Evolutionary conservation across 30 jellyfish, hydroid and myxozoan species (phyloP).

Genomic region (Turritopsis dohrnii): DNA sequence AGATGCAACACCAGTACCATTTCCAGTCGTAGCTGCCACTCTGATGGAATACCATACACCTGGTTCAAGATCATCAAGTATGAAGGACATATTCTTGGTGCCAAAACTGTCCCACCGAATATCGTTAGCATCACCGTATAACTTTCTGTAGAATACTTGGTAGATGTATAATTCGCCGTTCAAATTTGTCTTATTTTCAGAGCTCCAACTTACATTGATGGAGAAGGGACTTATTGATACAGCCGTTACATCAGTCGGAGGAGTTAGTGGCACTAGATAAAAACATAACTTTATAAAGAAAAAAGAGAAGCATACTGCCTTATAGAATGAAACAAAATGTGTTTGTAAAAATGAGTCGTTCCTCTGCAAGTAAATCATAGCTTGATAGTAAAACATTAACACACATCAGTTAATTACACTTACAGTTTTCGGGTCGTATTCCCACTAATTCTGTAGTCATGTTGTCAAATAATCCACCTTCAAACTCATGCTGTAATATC

Average conservation of each 20-base stretch:
- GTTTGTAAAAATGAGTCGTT: background rate
- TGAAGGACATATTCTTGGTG: background rate
- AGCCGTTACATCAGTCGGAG: background rate
- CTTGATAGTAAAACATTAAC: background rate
- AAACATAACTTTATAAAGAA: background rate
- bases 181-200: background rate
- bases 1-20: constrained; percentile 31
- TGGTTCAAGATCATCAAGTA: background rate
- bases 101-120: constrained; percentile 16
- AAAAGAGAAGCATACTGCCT: background rate
- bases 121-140: background rate
- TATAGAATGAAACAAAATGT: background rate
- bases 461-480: constrained; percentile 4
- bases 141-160: background rate
- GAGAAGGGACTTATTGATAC: background rate
- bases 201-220: background rate
- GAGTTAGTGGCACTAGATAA: constrained; percentile 12
- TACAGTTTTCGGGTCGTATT: background rate
- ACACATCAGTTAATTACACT: background rate
- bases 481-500: constrained; percentile 7
- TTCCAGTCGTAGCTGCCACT: constrained; percentile 3
- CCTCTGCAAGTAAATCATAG: background rate
- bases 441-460: background rate
- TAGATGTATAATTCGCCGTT: constrained; percentile 18
- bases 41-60: constrained; percentile 8